phyloP scores from a whole-genome alignment of 2,113 vertebrate genomes.

The Rhinopomastus cyanomelas region DNA sequence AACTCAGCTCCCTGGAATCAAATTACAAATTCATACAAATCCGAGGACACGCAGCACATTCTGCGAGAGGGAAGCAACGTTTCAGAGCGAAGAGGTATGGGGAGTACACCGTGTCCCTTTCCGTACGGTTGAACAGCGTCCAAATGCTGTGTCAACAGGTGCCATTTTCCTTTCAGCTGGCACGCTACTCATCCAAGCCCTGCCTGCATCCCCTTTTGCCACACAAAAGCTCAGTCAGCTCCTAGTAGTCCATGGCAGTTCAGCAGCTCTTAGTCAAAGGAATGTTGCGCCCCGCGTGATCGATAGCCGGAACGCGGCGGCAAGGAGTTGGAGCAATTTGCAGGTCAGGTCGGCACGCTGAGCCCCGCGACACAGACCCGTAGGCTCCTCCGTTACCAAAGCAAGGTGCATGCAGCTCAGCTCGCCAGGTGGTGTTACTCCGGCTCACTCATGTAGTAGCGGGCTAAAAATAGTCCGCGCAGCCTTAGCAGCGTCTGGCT shows the following conservation, averaged over 20 bases:
- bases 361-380: conserved; percentile 15
- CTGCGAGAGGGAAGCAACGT: background rate
- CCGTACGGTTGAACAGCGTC: background rate
- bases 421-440: conserved; percentile 57
- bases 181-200: background rate
- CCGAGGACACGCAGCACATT: background rate
- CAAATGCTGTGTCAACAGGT: conserved; percentile 23
- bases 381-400: conserved; percentile 22
- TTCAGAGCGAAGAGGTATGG: background rate
- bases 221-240: conserved; percentile 3
- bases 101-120: background rate
- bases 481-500: conserved; percentile 52
- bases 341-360: conserved; percentile 16
- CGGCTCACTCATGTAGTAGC: conserved; percentile 41
- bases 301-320: conserved; percentile 24
- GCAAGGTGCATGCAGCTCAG: conserved; percentile 29
- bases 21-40: background rate
- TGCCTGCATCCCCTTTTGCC: background rate
- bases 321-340: conserved; percentile 50
- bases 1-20: background rate
- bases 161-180: conserved; percentile 1
- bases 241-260: conserved; percentile 3
- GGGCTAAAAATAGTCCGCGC: conserved; percentile 49
- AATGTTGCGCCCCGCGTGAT: background rate
- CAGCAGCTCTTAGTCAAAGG: conserved; percentile 30